Evolutionary conservation across 1,140 invertebrate genomes (phyloP).

Genomic region (Brachionus rubens): DNA sequence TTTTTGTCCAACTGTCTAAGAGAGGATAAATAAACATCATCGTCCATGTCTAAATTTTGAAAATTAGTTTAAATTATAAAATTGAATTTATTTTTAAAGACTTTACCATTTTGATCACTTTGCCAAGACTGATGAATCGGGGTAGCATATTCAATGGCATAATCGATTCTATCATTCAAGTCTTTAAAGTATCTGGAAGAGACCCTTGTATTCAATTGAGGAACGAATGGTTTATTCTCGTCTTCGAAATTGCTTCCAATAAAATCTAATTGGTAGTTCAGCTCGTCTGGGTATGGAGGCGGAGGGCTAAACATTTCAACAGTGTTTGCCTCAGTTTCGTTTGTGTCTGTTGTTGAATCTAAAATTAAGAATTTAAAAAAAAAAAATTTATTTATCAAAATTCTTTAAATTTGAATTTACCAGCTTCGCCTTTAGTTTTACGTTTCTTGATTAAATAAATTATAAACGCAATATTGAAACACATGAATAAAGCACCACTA

Average conservation of each 20-base stretch:
- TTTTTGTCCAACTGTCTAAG: conserved; percentile 36
- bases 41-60: conserved; percentile 15
- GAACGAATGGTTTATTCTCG: conserved; percentile 43
- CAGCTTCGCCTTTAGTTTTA: conserved; percentile 41
- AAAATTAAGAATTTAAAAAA: neutral
- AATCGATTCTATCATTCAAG: conserved; percentile 26
- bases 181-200: conserved; percentile 36
- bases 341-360: conserved; percentile 40
- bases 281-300: conserved; percentile 40
- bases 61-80: neutral
- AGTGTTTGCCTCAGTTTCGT: conserved; percentile 42
- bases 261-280: conserved; percentile 34
- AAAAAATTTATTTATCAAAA: neutral
- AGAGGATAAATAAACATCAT: conserved; percentile 39
- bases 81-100: neutral
- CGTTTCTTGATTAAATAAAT: conserved; percentile 36
- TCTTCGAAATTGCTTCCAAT: conserved; percentile 16
- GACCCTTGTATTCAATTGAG: neutral
- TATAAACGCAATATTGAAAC: conserved; percentile 39
- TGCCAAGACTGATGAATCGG: conserved; percentile 42
- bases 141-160: conserved; percentile 42
- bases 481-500: conserved; percentile 33
- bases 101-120: conserved; percentile 29
- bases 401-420: neutral
- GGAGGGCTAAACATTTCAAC: conserved; percentile 45